A percentile compares a stretch with the other conserved stretches of the same genome.
phyloP scores from a whole-genome alignment of 1,140 invertebrate species.

The Intoshia linei region DNA sequence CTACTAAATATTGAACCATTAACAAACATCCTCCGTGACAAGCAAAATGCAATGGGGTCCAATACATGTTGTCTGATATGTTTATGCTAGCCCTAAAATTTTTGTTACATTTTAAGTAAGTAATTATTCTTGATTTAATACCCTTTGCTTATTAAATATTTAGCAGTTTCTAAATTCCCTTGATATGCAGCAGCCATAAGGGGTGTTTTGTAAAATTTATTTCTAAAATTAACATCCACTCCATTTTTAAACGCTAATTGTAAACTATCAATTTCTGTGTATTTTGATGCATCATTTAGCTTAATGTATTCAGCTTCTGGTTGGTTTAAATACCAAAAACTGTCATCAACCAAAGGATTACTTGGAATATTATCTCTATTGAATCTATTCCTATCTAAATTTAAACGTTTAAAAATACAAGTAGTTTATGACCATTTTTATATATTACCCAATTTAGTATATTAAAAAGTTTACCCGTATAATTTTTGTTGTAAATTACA shows the following conservation, averaged over 20 bases:
- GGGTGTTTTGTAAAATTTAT: conserved; percentile 23
- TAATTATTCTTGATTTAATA: conserved; percentile 7
- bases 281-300: conserved; percentile 18
- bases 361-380: conserved; percentile 16
- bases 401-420: conserved; percentile 15
- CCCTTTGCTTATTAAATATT: conserved; percentile 18
- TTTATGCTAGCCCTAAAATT: conserved; percentile 17
- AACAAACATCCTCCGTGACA: conserved; percentile 19
- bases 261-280: conserved; percentile 16
- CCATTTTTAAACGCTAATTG: conserved; percentile 14
- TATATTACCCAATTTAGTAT: too few relatives aligned
- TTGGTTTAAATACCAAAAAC: conserved; percentile 19
- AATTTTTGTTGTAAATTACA: too few relatives aligned
- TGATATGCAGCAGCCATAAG: conserved; percentile 17
- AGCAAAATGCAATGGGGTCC: conserved; percentile 23
- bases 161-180: conserved; percentile 16
- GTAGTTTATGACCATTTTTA: too few relatives aligned
- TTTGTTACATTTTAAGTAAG: not conserved
- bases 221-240: conserved; percentile 16
- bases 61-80: conserved; percentile 22
- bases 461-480: too few relatives aligned
- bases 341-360: conserved; percentile 20
- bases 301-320: conserved; percentile 18
- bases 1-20: conserved; percentile 15
- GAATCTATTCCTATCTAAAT: conserved; percentile 19